Percentiles rank a stretch among this genome's conserved stretches.
Evolutionary conservation across 2,797 vertebrate genomes (phyloP).

Genomic region (Sebastes hubbsi): DNA sequence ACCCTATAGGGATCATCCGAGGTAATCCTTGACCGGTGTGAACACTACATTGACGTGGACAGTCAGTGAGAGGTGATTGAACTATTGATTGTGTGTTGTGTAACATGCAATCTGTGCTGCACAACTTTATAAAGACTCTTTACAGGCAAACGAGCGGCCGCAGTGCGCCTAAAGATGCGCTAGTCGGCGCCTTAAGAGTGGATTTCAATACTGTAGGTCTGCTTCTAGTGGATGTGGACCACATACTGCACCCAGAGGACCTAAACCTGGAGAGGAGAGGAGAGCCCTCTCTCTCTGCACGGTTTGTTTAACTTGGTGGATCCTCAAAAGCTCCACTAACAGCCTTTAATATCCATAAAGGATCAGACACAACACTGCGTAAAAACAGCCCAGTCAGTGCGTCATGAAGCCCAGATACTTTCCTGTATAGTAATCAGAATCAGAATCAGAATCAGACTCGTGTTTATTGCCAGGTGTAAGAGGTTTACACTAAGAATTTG

Average conservation of each 20-base stretch:
- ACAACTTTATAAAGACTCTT: slow-evolving; percentile 23
- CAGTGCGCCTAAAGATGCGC: slow-evolving; percentile 61
- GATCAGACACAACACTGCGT: not conserved
- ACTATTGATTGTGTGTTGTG: not conserved
- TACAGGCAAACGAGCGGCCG: slow-evolving; percentile 7
- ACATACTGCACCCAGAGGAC: not conserved
- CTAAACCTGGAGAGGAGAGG: slow-evolving; percentile 4
- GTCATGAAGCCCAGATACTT: not conserved
- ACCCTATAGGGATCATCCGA: slow-evolving; percentile 46
- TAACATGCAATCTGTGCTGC: not conserved
- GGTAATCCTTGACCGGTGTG: slow-evolving; percentile 28
- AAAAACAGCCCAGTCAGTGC: not conserved
- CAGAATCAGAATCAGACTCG: no score
- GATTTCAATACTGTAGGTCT: slow-evolving; percentile 24
- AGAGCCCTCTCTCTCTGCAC: not conserved
- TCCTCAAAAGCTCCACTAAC: not conserved
- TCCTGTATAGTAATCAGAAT: not conserved
- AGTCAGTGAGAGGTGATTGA: not conserved
- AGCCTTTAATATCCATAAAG: not conserved
- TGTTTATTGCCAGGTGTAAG: no score
- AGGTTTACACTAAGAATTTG: no score
- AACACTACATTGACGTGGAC: slow-evolving; percentile 13
- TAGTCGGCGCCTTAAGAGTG: slow-evolving; percentile 78
- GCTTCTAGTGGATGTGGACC: not conserved
- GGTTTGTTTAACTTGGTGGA: not conserved